A percentile compares a stretch with the other conserved stretches of the same genome.
Conservation (phyloP, 2,797 vertebrate species). For the Artibeus lituratus region DNA sequence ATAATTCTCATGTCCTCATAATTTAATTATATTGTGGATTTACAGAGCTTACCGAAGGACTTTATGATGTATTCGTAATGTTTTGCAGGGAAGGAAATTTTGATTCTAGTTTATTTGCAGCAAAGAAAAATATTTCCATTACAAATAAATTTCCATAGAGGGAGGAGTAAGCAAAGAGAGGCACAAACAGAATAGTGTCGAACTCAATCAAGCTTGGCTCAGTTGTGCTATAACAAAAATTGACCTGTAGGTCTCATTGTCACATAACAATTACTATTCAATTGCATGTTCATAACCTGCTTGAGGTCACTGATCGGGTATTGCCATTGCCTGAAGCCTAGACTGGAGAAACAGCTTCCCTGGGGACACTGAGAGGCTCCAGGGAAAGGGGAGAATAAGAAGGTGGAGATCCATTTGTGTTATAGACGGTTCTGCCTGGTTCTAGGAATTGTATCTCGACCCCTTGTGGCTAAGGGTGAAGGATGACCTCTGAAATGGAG, state of each 20-base stretch:
- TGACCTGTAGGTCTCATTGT: neutral
- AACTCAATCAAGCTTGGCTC: neutral
- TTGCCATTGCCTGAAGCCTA: neutral
- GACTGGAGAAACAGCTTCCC: neutral
- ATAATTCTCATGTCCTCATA: neutral
- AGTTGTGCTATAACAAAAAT: neutral
- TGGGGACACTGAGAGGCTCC: no score
- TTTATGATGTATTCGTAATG: constrained; percentile 40
- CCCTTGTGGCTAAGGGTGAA: no score
- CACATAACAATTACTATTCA: neutral
- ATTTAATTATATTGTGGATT: constrained; percentile 55
- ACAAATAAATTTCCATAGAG: neutral
- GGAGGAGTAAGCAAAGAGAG: neutral
- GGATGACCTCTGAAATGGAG: no score
- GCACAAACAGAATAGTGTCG: neutral
- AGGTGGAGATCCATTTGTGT: neutral
- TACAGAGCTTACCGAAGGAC: constrained; percentile 23
- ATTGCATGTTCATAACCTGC: neutral
- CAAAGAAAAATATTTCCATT: constrained; percentile 10
- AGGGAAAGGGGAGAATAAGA: neutral
- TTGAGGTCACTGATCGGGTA: rapidly evolving
- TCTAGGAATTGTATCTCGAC: no score
- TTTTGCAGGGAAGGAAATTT: constrained; percentile 34
- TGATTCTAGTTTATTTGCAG: constrained; percentile 42
- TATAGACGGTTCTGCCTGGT: no score